These are phyloP conservation scores for Phytoseiulus persimilis DNA, from an alignment of 2,888 invertebrate species.

Conservation along the genomic window DNA sequence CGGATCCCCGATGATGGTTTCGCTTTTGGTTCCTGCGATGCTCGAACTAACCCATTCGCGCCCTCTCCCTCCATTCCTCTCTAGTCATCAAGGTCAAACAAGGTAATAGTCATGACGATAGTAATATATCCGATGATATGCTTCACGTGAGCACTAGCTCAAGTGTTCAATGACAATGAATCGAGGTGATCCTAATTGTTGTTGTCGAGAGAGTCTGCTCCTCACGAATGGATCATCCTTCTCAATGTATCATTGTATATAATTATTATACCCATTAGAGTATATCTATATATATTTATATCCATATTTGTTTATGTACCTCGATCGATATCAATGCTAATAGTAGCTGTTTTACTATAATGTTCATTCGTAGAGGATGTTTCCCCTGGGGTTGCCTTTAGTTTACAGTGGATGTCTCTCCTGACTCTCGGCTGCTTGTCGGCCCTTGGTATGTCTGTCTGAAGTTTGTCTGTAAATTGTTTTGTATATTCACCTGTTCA, in stretches of 20 bases:
- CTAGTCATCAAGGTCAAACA: neutral
- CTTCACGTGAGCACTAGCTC: neutral
- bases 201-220: neutral
- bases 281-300: conserved; percentile 37
- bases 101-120: neutral
- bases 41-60: neutral
- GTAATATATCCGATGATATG: neutral
- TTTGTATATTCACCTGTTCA: neutral
- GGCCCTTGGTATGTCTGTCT: neutral
- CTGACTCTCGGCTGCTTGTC: neutral
- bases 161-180: neutral
- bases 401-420: neutral
- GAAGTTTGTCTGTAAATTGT: neutral
- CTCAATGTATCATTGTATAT: neutral
- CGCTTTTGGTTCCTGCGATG: neutral
- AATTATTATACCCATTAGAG: neutral
- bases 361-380: neutral
- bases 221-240: neutral
- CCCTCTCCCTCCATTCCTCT: neutral
- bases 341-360: neutral
- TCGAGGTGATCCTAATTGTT: neutral
- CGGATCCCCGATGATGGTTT: no score
- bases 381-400: neutral
- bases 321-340: neutral
- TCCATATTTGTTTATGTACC: neutral